These are phyloP conservation scores for Motacilla alba DNA, from an alignment of 2,113 vertebrate genomes.

Conservation along the genomic window DNA sequence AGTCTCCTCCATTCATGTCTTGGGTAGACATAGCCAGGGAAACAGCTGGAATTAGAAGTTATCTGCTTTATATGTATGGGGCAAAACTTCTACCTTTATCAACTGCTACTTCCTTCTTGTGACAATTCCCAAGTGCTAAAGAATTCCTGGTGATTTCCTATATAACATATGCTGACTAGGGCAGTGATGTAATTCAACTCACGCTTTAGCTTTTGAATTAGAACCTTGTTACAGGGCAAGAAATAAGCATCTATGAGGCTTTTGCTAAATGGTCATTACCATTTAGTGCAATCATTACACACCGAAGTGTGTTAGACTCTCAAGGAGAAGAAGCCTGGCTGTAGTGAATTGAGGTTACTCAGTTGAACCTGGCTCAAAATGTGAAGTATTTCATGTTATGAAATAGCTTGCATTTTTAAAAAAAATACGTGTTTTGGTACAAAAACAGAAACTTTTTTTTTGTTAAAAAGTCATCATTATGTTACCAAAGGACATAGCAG, in stretches of 20 bases:
- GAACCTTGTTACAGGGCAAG: background rate
- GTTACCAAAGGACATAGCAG: background rate
- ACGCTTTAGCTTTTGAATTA: background rate
- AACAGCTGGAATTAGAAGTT: background rate
- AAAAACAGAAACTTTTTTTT: background rate
- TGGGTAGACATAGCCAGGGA: background rate
- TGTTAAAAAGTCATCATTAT: background rate
- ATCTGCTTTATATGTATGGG: background rate
- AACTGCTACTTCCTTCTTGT: background rate
- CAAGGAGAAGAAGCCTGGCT: background rate
- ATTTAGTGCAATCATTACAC: background rate
- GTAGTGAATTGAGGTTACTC: background rate
- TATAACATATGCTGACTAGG: rapidly evolving
- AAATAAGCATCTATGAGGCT: background rate
- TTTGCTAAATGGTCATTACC: background rate
- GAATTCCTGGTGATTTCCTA: background rate
- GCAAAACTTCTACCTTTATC: background rate
- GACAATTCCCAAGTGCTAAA: background rate
- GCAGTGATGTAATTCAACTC: background rate
- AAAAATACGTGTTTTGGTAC: background rate
- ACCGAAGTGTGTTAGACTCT: background rate
- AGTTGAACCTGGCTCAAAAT: background rate
- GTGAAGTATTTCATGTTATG: background rate
- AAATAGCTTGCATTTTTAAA: background rate
- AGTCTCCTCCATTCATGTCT: background rate